Conservation (phyloP, 2,888 invertebrate genomes). For the Aproaerema taeniolella region DNA sequence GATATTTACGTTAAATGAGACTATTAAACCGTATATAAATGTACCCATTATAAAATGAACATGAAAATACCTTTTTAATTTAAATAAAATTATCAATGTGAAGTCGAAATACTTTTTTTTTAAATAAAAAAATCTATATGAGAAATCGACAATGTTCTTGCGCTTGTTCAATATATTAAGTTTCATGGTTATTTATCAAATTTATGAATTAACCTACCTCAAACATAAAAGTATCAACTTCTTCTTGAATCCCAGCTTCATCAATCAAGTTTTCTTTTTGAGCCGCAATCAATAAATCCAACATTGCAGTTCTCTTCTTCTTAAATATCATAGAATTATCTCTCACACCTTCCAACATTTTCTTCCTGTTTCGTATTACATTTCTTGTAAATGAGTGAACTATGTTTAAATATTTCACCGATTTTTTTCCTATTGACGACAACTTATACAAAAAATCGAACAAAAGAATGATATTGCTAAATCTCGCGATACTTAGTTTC, state of each 20-base stretch:
- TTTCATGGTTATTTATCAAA: too few species aligned
- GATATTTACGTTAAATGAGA: too few species aligned
- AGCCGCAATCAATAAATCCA: slow-evolving; percentile 62
- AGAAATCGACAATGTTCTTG: too few species aligned
- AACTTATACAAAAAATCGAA: slow-evolving; percentile 72
- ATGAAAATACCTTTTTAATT: too few species aligned
- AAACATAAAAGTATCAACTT: slow-evolving; percentile 80
- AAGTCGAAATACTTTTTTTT: too few species aligned
- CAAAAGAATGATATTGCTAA: slow-evolving; percentile 7
- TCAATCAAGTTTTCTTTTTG: slow-evolving; percentile 55
- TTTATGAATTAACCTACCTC: too few species aligned
- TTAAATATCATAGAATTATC: background rate
- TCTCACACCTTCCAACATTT: slow-evolving; percentile 2
- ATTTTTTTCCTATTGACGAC: slow-evolving; percentile 56
- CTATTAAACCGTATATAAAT: too few species aligned
- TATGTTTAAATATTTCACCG: slow-evolving; percentile 13
- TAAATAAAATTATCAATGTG: too few species aligned
- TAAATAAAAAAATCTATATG: too few species aligned
- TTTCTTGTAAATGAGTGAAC: slow-evolving; percentile 2
- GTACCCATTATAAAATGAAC: too few species aligned
- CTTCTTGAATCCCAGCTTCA: slow-evolving; percentile 69
- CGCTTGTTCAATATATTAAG: too few species aligned
- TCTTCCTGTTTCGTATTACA: slow-evolving; percentile 5
- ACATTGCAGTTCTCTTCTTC: slow-evolving; percentile 67
- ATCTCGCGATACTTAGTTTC: background rate